Evolutionary conservation across 2,797 vertebrate genomes (phyloP), one percentile per base, ranked within the genome.

Genomic region (Serranus cabrilla): DNA sequence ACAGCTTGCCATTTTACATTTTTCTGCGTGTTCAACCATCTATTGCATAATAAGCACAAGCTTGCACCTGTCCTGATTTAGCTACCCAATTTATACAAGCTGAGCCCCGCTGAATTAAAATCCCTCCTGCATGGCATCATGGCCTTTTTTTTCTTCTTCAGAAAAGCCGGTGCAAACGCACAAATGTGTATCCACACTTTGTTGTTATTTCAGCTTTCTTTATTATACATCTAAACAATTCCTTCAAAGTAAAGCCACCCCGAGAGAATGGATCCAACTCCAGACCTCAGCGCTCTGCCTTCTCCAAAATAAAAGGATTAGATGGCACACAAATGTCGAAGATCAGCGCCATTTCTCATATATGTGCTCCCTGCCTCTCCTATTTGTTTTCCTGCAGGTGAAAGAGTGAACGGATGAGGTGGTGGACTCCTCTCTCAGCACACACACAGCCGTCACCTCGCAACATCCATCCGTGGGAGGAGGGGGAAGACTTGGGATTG

Each of bases 351-450:
- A 2, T 78, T 67, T 79, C 66, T 88, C 80, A 86, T 73, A 39
- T 31, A 20, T 17, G 37, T 23, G 77, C 70, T 65, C 45, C 21
- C 57, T 63, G 45, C 56, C 31, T 76, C 63, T 78, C 52, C 21
- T 40, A n/a, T 1, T 76, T 78, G 64, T 83, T 87, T 74, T 86
- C 68, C 81, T 77, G 64, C 91, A 94, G 94, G 90, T 93, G 77
- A 90, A 89, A 74, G 72, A 91, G 78, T 94, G 91, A 95, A 72
- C 82, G 46, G 83, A 92, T 93, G 91, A 95, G 89, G 88, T 78
- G 86, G 86, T 90, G 83, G 77, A 90, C 75, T 71, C 75, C 90
- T 83, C 90, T 82, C 74, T 85, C 88, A 57, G 78, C 63, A 20
- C 82, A 57, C 85, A 82, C 82, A 77, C 75, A 89, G 55, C 84